A percentile compares a stretch with the other conserved stretches of the same genome.
These are phyloP conservation scores for Hydractinia echinata DNA, from an alignment of 30 jellyfish, hydroid and myxozoan genomes.

Conservation along the genomic window DNA sequence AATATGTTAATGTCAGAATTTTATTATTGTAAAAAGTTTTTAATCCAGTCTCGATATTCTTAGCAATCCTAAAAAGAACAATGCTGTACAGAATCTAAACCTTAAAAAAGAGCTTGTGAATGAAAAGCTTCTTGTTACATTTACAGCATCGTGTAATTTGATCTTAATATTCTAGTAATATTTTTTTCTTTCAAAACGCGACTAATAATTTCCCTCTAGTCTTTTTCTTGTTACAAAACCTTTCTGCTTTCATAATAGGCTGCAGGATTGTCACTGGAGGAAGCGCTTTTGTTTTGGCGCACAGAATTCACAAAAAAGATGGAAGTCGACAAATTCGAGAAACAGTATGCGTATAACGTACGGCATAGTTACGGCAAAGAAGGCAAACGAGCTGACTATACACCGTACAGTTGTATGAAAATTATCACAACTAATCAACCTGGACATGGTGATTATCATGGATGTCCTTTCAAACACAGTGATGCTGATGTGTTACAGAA, in stretches of 20 bases:
- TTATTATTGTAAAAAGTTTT: too few relatives aligned
- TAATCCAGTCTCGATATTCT: too few relatives aligned
- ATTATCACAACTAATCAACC: constrained; percentile 88
- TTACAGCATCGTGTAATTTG: neutral
- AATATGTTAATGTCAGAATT: neutral
- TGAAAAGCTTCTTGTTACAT: neutral
- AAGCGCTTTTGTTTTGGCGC: constrained; percentile 85
- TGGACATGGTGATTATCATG: constrained; percentile 94
- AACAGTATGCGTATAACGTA: constrained; percentile 89
- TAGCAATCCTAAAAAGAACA: too few relatives aligned
- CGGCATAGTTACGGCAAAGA: constrained; percentile 94
- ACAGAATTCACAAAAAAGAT: constrained; percentile 78
- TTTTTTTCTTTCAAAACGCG: neutral
- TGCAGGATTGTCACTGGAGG: constrained; percentile 89
- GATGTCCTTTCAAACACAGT: constrained; percentile 94
- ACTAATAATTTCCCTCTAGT: neutral
- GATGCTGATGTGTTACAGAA: constrained; percentile 66
- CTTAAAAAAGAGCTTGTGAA: too few relatives aligned
- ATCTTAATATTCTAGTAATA: neutral
- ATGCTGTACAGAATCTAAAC: too few relatives aligned
- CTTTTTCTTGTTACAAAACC: neutral
- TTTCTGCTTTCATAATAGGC: constrained; percentile 40
- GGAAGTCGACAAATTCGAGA: constrained; percentile 98
- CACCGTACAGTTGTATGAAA: constrained; percentile 96
- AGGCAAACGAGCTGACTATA: constrained; percentile 94